A percentile compares a stretch with the other conserved stretches of the same genome.
phyloP scores from a whole-genome alignment of 2,797 vertebrate genomes.

The Pyrrhura leucotis region DNA sequence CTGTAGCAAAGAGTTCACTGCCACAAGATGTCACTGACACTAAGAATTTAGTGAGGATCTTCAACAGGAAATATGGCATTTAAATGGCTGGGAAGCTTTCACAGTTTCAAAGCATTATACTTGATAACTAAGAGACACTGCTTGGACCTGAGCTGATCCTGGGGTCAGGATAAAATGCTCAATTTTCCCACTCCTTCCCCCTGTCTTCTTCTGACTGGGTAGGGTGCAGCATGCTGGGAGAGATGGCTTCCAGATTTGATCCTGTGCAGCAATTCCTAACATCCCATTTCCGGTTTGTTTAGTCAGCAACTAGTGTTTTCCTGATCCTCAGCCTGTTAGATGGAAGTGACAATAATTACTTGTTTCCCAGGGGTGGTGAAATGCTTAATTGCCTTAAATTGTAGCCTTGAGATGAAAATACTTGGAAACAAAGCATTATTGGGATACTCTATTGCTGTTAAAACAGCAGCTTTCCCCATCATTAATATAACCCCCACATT shows the following conservation, averaged over 20 bases:
- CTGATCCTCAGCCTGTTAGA: constrained; percentile 5
- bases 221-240: not conserved
- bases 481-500: not conserved
- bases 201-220: not conserved
- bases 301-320: not conserved
- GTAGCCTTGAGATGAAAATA: constrained; percentile 58
- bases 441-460: not conserved
- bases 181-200: not conserved
- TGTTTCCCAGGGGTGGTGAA: not conserved
- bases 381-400: constrained; percentile 51
- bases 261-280: not conserved
- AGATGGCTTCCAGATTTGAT: not conserved
- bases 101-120: not conserved
- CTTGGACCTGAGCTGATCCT: not conserved
- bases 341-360: constrained; percentile 22
- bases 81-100: not conserved
- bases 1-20: constrained; percentile 47
- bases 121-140: not conserved
- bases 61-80: not conserved
- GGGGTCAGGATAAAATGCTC: not conserved
- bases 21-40: constrained; percentile 72
- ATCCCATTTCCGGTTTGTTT: not conserved
- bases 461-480: not conserved
- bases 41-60: constrained; percentile 50
- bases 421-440: not conserved